Evolutionary conservation across 2,888 invertebrate genomes (phyloP).

Genomic region (Leptogaster cylindrica): DNA sequence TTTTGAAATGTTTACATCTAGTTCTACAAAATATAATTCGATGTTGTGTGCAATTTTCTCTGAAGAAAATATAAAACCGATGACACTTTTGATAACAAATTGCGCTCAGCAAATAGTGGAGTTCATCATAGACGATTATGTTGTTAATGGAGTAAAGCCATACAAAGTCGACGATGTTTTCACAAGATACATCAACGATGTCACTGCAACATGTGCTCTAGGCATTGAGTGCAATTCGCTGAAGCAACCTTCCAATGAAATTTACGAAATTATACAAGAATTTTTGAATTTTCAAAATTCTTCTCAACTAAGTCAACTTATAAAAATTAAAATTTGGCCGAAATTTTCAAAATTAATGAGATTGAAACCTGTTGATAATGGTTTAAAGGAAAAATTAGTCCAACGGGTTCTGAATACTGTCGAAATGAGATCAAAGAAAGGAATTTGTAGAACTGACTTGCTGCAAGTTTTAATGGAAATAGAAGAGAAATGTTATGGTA

Average conservation of each 20-base stretch:
- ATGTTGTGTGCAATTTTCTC: no score
- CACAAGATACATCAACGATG: constrained; percentile 19
- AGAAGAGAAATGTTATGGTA: background rate
- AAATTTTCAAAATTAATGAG: constrained; percentile 49
- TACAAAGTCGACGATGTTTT: constrained; percentile 8
- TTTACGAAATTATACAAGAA: constrained; percentile 51
- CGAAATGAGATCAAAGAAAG: constrained; percentile 60
- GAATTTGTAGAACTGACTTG: constrained; percentile 65
- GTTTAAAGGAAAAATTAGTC: constrained; percentile 59
- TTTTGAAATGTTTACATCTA: no score
- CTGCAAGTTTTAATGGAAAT: constrained; percentile 63
- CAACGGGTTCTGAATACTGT: constrained; percentile 61
- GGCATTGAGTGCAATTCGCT: constrained; percentile 1
- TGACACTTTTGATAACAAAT: no score
- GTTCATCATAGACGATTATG: background rate
- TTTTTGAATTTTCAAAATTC: constrained; percentile 1
- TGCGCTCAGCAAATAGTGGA: background rate
- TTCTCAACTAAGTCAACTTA: background rate
- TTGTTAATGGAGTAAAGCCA: background rate
- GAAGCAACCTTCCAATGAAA: background rate
- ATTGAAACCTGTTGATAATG: constrained; percentile 56
- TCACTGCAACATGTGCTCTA: constrained; percentile 13
- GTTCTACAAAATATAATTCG: no score
- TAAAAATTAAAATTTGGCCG: background rate
- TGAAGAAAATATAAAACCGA: no score